Conservation (phyloP, 2,113 vertebrate genomes). For the Eretmochelys imbricata region DNA sequence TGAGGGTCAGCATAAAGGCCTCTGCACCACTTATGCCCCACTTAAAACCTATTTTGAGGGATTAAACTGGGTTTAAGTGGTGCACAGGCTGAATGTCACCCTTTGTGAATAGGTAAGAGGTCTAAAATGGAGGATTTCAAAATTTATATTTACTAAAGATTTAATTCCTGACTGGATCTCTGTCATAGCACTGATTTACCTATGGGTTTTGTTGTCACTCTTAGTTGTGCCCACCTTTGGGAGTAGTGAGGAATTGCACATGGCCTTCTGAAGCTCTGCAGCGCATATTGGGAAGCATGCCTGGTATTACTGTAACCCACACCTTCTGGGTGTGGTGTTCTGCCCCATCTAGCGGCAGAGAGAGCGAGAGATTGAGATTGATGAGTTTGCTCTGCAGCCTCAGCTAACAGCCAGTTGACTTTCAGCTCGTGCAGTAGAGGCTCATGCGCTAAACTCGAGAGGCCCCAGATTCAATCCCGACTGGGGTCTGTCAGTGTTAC, state of each 20-base stretch:
- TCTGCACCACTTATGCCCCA: slow-evolving; percentile 52
- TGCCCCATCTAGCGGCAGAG: too few relatives aligned
- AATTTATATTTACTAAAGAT: background rate
- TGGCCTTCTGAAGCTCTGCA: background rate
- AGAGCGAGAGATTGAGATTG: too few relatives aligned
- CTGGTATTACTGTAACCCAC: background rate
- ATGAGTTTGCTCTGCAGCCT: too few relatives aligned
- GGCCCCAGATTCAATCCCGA: too few relatives aligned
- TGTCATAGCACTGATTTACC: background rate
- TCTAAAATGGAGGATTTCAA: slow-evolving; percentile 23
- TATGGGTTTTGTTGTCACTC: background rate
- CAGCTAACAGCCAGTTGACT: too few relatives aligned
- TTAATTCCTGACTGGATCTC: background rate
- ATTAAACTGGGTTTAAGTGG: slow-evolving; percentile 55
- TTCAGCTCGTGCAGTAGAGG: too few relatives aligned
- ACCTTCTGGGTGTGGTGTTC: too few relatives aligned
- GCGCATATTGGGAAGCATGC: background rate
- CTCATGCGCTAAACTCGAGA: too few relatives aligned
- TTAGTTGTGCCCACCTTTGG: background rate
- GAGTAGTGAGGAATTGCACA: background rate
- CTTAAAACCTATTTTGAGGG: slow-evolving; percentile 59
- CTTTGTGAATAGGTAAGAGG: slow-evolving; percentile 5
- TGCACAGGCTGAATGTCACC: slow-evolving; percentile 21
- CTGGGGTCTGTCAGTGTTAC: background rate
- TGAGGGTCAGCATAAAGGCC: slow-evolving; percentile 53